Base-by-base conservation (phyloP, 2,797 vertebrate genomes). In the Bradypus variegatus region DNA sequence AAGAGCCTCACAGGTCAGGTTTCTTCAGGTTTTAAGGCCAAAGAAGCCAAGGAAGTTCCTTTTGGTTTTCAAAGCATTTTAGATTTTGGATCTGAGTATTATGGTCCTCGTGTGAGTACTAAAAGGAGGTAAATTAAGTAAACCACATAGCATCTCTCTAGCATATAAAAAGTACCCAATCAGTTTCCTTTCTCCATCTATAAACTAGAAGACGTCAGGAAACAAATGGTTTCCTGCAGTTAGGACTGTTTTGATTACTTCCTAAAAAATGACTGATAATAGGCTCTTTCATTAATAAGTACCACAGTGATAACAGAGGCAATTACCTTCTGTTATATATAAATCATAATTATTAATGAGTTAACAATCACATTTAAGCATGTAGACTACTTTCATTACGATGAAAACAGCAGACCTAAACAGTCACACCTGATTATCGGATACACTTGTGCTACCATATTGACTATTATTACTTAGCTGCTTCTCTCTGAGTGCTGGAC, bases 341-440 rank as follows among this genome's bases (percentile, higher is more conserved):
- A 92, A 89, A 67, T 58, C 50, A 75, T 58, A 78, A 79, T 64
- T 91, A 88, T 69, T 83, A 89, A 76, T 65, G 21, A 79, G 23
- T 55, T 50, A 92, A 69, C 9, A 1, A 36, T 33, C 60, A 12
- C 58, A 83, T 50, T 69, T 79, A 83, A 72, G 38, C 11, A 27
- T 2, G 27, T 33, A 45, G 21, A 69, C 2, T 6, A 65, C 38
- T 41, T 69, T 72, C 62, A 67, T 6, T 45, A 31, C n/a, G 33
- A 69, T 58, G 50, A 60, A 19, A 70, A 67, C 10, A 18, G 9
- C 16, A 72, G 77, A 80, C 55, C n/a, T 48, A 25, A 3, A 25
- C 19, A 23, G 55, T 48, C 55, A 45, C 27, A 12, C 38, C n/a
- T 18, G 48, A 67, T 13, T 29, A 48, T 6, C 19, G 1, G 31